These are phyloP conservation scores for Calliopsis andreniformis DNA, from an alignment of 1,140 invertebrate species.

Conservation along the genomic window DNA sequence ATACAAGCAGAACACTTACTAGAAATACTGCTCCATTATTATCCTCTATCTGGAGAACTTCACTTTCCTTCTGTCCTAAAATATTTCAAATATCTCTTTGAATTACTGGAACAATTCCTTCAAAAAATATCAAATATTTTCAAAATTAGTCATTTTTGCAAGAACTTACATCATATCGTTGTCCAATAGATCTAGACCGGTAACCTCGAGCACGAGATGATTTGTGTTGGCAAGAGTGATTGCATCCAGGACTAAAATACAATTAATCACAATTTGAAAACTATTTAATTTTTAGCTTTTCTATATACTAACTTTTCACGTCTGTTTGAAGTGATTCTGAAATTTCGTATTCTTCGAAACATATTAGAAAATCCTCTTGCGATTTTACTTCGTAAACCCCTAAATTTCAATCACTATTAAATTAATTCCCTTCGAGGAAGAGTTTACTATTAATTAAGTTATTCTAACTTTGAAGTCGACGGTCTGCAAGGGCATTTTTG, in stretches of 20 bases:
- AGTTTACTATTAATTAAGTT: not conserved
- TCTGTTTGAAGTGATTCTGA: not conserved
- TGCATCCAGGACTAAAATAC: not conserved
- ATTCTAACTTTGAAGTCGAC: constrained; percentile 15
- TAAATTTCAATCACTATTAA: not conserved
- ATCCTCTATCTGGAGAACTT: constrained; percentile 11
- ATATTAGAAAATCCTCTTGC: constrained; percentile 6
- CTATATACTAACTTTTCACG: not conserved
- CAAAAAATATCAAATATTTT: no score
- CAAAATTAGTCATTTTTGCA: no score
- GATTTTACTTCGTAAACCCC: not conserved
- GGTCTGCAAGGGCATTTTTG: not conserved
- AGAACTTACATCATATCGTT: no score
- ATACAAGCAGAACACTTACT: constrained; percentile 21
- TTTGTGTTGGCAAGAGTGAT: not conserved
- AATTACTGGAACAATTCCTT: not conserved
- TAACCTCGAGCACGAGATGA: not conserved
- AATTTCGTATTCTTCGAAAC: not conserved
- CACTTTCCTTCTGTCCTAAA: constrained; percentile 12
- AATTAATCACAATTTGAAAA: no score
- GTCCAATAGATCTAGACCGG: not conserved
- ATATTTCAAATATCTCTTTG: not conserved
- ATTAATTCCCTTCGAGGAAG: not conserved
- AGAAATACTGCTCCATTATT: constrained; percentile 13
- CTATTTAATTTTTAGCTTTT: no score